These are phyloP conservation scores for Mesembrinibis cayennensis DNA, from an alignment of 2,113 vertebrate species.

Conservation along the genomic window DNA sequence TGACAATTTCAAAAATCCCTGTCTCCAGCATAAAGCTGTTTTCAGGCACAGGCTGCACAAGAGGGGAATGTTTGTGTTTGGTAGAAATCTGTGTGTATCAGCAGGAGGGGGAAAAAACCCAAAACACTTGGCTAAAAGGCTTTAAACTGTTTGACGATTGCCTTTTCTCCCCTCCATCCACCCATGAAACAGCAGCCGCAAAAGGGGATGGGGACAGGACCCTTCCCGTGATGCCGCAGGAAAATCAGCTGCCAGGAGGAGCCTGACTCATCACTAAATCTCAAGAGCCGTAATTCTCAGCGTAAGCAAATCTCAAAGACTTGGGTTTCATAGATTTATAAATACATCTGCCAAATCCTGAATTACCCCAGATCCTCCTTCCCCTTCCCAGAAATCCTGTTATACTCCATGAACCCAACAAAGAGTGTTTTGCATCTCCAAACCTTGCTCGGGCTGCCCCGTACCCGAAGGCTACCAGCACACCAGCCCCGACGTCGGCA, in stretches of 20 bases:
- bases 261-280: background rate
- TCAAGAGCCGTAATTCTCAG: background rate
- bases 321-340: background rate
- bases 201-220: background rate
- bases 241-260: constrained; percentile 5
- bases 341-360: background rate
- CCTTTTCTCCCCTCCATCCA: background rate
- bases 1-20: background rate
- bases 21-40: background rate
- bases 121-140: background rate
- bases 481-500: background rate
- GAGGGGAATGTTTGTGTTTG: background rate
- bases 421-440: background rate
- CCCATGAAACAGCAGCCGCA: background rate
- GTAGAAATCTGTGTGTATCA: accelerated
- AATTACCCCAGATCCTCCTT: background rate
- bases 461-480: background rate
- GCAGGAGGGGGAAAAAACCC: background rate
- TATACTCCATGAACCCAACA: background rate
- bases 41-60: background rate
- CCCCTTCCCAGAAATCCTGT: background rate
- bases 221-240: background rate
- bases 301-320: background rate
- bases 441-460: background rate
- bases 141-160: background rate